Evolutionary conservation across 2,888 invertebrate species (phyloP).

Genomic region (Blomia tropicalis): DNA sequence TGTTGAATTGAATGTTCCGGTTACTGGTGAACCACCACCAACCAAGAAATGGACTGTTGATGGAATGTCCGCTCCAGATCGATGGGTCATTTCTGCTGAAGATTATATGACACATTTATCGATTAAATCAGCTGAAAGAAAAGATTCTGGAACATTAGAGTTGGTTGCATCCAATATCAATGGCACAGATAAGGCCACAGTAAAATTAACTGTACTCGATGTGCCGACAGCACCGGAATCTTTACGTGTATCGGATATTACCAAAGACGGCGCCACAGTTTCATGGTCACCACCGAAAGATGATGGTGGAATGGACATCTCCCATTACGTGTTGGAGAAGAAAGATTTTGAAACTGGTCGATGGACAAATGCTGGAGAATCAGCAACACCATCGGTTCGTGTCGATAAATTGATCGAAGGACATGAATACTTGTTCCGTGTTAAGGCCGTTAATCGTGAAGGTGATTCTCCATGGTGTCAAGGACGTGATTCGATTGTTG

Average conservation of each 20-base stretch:
- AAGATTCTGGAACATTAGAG: slow-evolving; percentile 76
- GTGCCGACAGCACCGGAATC: slow-evolving; percentile 73
- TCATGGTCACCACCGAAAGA: slow-evolving; percentile 92
- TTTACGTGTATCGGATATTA: slow-evolving; percentile 67
- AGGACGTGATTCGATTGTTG: slow-evolving; percentile 78
- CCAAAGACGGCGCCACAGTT: slow-evolving; percentile 73
- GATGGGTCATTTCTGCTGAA: slow-evolving; percentile 60
- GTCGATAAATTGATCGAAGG: slow-evolving; percentile 73
- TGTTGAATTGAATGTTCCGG: slow-evolving; percentile 79
- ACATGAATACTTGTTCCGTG: slow-evolving; percentile 94
- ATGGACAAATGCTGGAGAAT: slow-evolving; percentile 76
- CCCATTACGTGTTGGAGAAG: slow-evolving; percentile 64
- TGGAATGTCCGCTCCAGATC: slow-evolving; percentile 44
- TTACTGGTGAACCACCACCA: slow-evolving; percentile 88
- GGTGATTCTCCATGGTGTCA: slow-evolving; percentile 92
- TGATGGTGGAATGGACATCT: slow-evolving; percentile 83
- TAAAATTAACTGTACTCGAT: slow-evolving; percentile 71
- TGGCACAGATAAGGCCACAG: slow-evolving; percentile 78
- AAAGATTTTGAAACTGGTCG: slow-evolving; percentile 44
- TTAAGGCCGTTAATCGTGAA: slow-evolving; percentile 92
- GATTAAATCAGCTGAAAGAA: slow-evolving; percentile 57
- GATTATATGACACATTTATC: slow-evolving; percentile 77
- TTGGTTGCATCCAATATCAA: slow-evolving; percentile 76
- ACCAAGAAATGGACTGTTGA: slow-evolving; percentile 70
- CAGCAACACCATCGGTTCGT: slow-evolving; percentile 56